A percentile compares a stretch with the other conserved stretches of the same genome.
Conservation (phyloP, 2,888 invertebrate species). For the Mayetiola destructor region DNA sequence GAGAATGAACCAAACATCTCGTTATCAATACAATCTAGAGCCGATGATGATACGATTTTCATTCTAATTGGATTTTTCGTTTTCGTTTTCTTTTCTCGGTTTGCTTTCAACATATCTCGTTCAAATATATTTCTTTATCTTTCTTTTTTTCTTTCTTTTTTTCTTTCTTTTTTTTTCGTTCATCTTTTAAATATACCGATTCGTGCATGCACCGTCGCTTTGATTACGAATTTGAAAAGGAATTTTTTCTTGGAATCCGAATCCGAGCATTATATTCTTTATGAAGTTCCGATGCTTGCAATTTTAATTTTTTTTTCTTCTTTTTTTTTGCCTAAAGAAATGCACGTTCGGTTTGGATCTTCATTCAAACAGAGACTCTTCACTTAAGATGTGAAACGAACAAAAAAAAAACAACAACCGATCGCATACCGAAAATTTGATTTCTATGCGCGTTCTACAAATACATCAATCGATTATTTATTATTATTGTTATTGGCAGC, state of each 20-base stretch:
- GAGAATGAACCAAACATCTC: too few species aligned
- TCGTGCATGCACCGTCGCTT: neutral
- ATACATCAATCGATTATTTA: slow-evolving; percentile 1
- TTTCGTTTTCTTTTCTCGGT: neutral
- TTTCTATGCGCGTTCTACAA: slow-evolving; percentile 4
- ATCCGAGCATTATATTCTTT: too few species aligned
- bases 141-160: neutral
- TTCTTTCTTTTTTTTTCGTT: neutral
- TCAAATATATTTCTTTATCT: too few species aligned
- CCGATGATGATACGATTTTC: neutral
- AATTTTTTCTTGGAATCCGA: slow-evolving; percentile 5
- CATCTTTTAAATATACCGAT: neutral
- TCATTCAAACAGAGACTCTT: too few species aligned
- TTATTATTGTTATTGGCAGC: too few species aligned
- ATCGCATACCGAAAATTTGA: too few species aligned
- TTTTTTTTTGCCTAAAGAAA: slow-evolving; percentile 7
- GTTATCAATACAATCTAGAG: slow-evolving; percentile 7
- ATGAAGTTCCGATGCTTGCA: too few species aligned
- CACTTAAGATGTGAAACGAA: too few species aligned
- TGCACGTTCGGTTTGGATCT: too few species aligned
- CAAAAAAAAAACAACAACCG: too few species aligned
- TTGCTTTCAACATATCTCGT: neutral
- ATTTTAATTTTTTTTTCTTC: neutral
- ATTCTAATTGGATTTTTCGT: slow-evolving; percentile 10
- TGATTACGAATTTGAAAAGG: neutral